Evolutionary conservation across 2,797 vertebrate genomes (phyloP), one percentile per base, ranked within the genome.

Genomic region (Taeniopygia guttata): DNA sequence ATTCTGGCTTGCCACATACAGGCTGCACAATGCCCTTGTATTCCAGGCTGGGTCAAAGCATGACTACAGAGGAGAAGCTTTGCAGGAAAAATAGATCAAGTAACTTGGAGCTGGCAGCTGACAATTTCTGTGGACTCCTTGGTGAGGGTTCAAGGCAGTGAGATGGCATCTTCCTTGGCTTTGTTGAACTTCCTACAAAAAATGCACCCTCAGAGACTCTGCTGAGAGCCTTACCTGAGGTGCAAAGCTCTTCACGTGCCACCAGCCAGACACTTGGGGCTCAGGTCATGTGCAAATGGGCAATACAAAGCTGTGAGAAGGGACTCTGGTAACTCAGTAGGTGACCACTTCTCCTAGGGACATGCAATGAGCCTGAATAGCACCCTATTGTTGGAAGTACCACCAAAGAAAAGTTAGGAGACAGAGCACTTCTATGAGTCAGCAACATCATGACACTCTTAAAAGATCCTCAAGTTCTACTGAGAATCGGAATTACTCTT

Each of bases 21-120:
- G 75, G 40, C 45, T 84, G 55, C 63, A 78, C 18, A 54, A 46
- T 25, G 45, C n/a, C 78, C 83, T 91, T 87, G 51, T 72, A 59
- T 58, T 94, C 78, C 89, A 84, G 52, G 64, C 67, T 81, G 69
- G 84, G 87, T 93, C 93, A 96, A 72, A 82, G 72, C 63, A 75
- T 68, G 75, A 80, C 36, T 73, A 73, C 22, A 94, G 80, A 76
- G 23, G 16, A 87, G 21, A 83, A 89, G 78, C 8, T 66, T 45
- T 67, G 48, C 56, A 73, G 52, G 58, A 90, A 84, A 87, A 90
- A 73, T 0, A 80, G 40, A 60, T 43, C 12, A 36, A n/a, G n/a
- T 56, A 60, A 75, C 52, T 38, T 3, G 0, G 32, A 88, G 54
- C 38, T 69, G 43, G 23, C 46, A 86, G 40, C 36, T 68, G 73